These are phyloP conservation scores for Lepidocolaptes lacrymiger DNA, from an alignment of 2,797 vertebrate genomes.

Conservation along the genomic window DNA sequence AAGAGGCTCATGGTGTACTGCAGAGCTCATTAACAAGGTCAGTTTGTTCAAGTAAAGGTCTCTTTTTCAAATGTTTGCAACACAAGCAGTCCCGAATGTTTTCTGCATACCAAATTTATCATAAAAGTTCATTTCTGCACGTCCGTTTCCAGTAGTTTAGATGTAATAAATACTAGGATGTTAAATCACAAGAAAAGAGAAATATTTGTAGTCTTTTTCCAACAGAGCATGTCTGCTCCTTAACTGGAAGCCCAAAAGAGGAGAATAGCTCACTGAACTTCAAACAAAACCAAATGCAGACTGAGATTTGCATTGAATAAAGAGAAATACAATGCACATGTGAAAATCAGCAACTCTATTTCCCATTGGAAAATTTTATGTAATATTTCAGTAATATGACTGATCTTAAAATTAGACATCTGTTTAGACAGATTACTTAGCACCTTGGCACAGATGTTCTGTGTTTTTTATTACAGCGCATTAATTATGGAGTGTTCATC, in stretches of 20 bases:
- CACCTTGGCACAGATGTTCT: slow-evolving; percentile 49
- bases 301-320: neutral
- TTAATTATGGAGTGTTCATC: slow-evolving; percentile 61
- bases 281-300: neutral
- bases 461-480: slow-evolving; percentile 4
- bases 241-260: neutral
- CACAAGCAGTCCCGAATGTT: neutral
- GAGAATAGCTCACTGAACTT: neutral
- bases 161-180: neutral
- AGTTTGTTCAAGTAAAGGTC: neutral
- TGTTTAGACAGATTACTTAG: slow-evolving; percentile 52
- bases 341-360: neutral
- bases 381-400: slow-evolving; percentile 15
- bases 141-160: neutral
- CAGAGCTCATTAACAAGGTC: neutral
- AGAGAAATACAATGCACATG: neutral
- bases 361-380: neutral
- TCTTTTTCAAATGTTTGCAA: neutral
- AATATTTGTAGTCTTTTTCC: neutral
- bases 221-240: neutral
- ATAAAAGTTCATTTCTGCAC: neutral
- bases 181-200: neutral
- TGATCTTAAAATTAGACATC: slow-evolving; percentile 29
- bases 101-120: neutral
- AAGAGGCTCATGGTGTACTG: neutral